A percentile compares a stretch with the other conserved stretches of the same genome.
Conservation (phyloP, 2,113 vertebrate species). For the Melanotaenia duboulayi region DNA sequence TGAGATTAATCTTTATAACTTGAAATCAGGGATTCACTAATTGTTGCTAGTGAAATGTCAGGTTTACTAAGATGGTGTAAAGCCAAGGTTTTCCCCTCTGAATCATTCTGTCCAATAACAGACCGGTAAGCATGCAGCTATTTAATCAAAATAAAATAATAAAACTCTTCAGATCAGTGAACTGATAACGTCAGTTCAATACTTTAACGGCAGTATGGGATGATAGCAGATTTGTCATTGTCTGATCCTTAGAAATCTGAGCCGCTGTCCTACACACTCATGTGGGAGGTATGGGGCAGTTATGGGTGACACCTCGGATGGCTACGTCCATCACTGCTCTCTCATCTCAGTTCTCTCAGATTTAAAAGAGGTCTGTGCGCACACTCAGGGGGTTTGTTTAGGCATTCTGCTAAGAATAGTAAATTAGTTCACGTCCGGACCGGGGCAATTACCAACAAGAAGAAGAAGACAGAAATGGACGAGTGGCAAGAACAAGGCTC, state of each 20-base stretch:
- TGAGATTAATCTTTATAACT: background rate
- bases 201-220: slow-evolving; percentile 49
- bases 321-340: slow-evolving; percentile 32
- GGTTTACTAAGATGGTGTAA: slow-evolving; percentile 14
- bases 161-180: too few relatives aligned
- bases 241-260: slow-evolving; percentile 58
- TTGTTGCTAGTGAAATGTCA: slow-evolving; percentile 53
- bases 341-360: slow-evolving; percentile 5
- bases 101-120: slow-evolving; percentile 10
- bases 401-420: background rate
- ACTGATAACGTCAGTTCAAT: slow-evolving; percentile 37
- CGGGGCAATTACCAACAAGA: too few relatives aligned
- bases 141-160: too few relatives aligned
- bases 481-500: too few relatives aligned
- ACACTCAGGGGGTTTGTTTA: slow-evolving; percentile 7
- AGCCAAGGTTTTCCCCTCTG: slow-evolving; percentile 20
- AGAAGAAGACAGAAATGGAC: too few relatives aligned
- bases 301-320: slow-evolving; percentile 44
- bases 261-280: slow-evolving; percentile 42
- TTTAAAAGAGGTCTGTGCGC: slow-evolving; percentile 8
- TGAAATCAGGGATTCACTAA: slow-evolving; percentile 25
- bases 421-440: background rate
- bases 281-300: slow-evolving; percentile 51
- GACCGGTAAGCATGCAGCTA: background rate
- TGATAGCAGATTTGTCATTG: slow-evolving; percentile 52